Evolutionary conservation across 2,113 vertebrate species (phyloP), one percentile per base, ranked within the genome.

Genomic region (Strix uralensis): DNA sequence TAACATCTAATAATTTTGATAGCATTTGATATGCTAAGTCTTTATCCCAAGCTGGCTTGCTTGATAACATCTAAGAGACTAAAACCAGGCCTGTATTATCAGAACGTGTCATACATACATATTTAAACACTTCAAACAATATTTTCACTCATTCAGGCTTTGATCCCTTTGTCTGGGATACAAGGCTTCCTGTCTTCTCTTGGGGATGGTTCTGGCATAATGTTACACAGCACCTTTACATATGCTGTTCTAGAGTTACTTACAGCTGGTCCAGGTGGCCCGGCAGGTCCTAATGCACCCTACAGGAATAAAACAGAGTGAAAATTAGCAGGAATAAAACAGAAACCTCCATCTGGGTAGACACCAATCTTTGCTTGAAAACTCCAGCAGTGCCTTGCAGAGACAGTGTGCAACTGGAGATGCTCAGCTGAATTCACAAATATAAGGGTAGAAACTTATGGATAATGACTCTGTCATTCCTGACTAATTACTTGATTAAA

Each of bases 261-360:
- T 97, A 99, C 99, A 96, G 99, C 98, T 94, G 99, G 92, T 96
- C 99, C 99, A 30, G 97, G 96, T 6, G 99, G 99, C 36, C 99
- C 99, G 0, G 98, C 49, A 89, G 99, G 99, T 97, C 99, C 99
- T 30, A 98, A 15, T 2, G 98, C 99, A 67, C 99, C 99, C 99
- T 99, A 27, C 2, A 40, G 95, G 90, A 63, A 96, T 9, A 36
- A 97, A 91, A 21, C 47, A 95, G 22, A 42, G 63, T 10, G 15
- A 7, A 58, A 72, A 86, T 94, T 4, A 97, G 58, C 30, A 80
- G 59, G n/a, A 34, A n/a, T 40, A n/a, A 62, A 85, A 3, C 46
- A 44, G 18, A 55, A 74, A 46, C 6, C 27, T 12, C 46, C 49
- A 3, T 0, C 0, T 0, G n/a, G 23, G 30, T 3, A 17, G 14